These are phyloP conservation scores for Cephonodes hylas DNA, from an alignment of 2,888 invertebrate genomes.

Conservation along the genomic window DNA sequence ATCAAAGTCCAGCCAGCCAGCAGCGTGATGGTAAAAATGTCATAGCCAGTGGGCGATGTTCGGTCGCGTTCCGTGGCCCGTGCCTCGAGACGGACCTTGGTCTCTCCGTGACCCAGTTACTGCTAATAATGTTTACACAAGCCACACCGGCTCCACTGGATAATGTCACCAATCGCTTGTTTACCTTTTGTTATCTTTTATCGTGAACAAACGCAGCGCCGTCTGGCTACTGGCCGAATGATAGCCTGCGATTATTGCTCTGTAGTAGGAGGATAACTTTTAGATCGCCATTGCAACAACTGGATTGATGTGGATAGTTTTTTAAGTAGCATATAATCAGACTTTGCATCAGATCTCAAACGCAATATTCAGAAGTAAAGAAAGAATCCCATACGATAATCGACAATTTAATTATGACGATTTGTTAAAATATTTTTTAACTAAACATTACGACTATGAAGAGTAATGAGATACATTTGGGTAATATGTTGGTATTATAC, in stretches of 20 bases:
- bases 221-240: background rate
- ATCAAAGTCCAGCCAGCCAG: background rate
- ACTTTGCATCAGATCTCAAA: too few species aligned
- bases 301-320: too few species aligned
- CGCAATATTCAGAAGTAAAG: too few species aligned
- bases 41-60: background rate
- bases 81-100: slow-evolving; percentile 32
- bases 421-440: too few species aligned
- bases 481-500: too few species aligned
- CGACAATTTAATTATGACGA: too few species aligned
- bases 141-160: slow-evolving; percentile 8
- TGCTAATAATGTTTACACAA: slow-evolving; percentile 42
- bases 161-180: slow-evolving; percentile 30
- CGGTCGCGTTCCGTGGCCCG: background rate
- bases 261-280: background rate
- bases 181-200: slow-evolving; percentile 23
- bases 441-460: too few species aligned
- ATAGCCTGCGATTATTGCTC: background rate
- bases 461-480: too few species aligned
- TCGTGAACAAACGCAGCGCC: slow-evolving; percentile 9
- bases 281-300: too few species aligned
- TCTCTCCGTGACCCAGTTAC: slow-evolving; percentile 54
- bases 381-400: too few species aligned
- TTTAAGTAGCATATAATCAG: too few species aligned
- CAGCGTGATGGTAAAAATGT: background rate